phyloP scores from a whole-genome alignment of 2,888 invertebrate genomes.

The Perizoma affinitatum region DNA sequence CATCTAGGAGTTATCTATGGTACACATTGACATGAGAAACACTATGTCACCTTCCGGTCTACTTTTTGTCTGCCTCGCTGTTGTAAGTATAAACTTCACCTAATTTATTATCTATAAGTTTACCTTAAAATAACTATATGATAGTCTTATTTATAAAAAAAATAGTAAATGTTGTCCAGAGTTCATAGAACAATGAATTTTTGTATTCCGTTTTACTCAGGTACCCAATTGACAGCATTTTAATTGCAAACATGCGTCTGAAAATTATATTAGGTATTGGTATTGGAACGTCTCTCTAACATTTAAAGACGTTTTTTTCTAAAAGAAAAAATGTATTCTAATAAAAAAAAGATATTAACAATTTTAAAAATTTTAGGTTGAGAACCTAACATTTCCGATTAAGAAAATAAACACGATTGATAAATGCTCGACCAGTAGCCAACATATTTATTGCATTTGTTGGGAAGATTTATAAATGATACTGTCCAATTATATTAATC shows the following conservation, averaged over 20 bases:
- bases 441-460: slow-evolving; percentile 50
- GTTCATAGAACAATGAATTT: too few species aligned
- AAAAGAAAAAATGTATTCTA: too few species aligned
- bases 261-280: too few species aligned
- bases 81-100: slow-evolving; percentile 62
- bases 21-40: slow-evolving; percentile 47
- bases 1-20: slow-evolving; percentile 49
- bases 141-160: too few species aligned
- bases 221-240: too few species aligned
- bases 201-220: too few species aligned
- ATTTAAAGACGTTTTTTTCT: too few species aligned
- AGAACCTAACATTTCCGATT: slow-evolving; percentile 24
- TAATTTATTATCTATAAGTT: slow-evolving; percentile 30
- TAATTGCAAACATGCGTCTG: too few species aligned
- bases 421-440: slow-evolving; percentile 38
- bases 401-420: slow-evolving; percentile 38
- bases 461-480: slow-evolving; percentile 54
- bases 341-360: too few species aligned
- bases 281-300: too few species aligned
- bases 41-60: slow-evolving; percentile 63
- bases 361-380: not conserved
- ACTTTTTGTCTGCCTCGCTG: slow-evolving; percentile 51
- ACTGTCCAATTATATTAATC: slow-evolving; percentile 56
- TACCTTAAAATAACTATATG: not conserved
- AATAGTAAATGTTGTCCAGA: too few species aligned